Percentiles rank a stretch among this genome's conserved stretches.
phyloP scores from a whole-genome alignment of 2,797 vertebrate species.

The Champsocephalus gunnari region DNA sequence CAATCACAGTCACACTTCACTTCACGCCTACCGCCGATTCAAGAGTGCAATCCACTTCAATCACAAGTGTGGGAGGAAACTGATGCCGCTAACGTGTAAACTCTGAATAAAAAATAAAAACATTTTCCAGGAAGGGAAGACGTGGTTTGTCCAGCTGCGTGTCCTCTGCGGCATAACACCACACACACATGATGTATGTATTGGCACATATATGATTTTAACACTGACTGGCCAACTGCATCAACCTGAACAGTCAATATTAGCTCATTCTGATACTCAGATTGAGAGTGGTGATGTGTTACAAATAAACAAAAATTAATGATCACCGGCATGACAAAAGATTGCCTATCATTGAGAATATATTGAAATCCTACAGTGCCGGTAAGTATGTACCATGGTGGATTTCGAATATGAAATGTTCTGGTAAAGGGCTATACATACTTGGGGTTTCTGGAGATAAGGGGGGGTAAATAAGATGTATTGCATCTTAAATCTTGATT shows the following conservation, averaged over 20 bases:
- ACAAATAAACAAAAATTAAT: not conserved
- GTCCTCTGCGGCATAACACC: not conserved
- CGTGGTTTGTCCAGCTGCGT: constrained; percentile 27
- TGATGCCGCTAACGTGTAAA: constrained; percentile 34
- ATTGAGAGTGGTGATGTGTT: not conserved
- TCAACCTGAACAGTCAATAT: constrained; percentile 5
- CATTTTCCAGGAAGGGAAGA: constrained; percentile 23
- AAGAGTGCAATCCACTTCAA: constrained; percentile 46
- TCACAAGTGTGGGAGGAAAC: constrained; percentile 58
- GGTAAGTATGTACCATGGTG: not conserved
- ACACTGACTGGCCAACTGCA: too few species aligned
- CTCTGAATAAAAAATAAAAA: constrained; percentile 27
- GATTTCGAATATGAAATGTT: constrained; percentile 11
- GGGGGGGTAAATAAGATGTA: constrained; percentile 5
- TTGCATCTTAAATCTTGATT: constrained; percentile 19
- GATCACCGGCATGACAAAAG: not conserved
- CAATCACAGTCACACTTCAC: constrained; percentile 46
- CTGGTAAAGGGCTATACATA: constrained; percentile 1
- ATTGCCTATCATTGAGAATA: not conserved
- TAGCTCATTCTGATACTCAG: constrained; percentile 7
- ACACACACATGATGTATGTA: constrained; percentile 15
- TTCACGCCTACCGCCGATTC: constrained; percentile 56
- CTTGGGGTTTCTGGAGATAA: not conserved
- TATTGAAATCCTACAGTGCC: constrained; percentile 6
- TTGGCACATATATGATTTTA: not conserved